Percentiles rank a stretch among this genome's conserved stretches.
Conservation (phyloP, 2,113 vertebrate species). For the Rhodinocichla rosea region DNA sequence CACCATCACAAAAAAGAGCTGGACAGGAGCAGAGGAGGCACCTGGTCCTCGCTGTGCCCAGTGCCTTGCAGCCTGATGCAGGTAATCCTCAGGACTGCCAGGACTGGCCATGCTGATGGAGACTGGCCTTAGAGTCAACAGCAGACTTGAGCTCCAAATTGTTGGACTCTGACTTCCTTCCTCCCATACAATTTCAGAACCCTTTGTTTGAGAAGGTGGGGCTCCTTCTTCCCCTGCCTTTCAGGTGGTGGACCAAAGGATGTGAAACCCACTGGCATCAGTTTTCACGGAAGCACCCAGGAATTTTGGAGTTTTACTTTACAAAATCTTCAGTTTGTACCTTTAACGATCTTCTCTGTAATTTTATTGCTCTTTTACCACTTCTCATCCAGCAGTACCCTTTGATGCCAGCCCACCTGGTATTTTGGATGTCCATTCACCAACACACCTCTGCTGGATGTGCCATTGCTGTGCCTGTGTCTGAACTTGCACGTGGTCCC, state of each 20-base stretch:
- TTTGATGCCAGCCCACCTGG: background rate
- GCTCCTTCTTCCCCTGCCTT: background rate
- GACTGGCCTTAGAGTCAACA: background rate
- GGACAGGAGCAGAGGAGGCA: background rate
- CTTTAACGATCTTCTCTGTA: background rate
- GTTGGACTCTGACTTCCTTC: background rate
- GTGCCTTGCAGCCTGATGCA: background rate
- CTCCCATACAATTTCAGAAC: background rate
- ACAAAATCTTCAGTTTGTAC: background rate
- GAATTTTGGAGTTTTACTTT: background rate
- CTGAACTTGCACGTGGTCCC: rapidly evolving
- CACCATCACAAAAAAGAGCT: background rate
- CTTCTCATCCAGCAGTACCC: background rate
- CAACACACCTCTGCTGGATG: rapidly evolving
- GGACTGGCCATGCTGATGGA: background rate
- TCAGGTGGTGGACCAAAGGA: background rate
- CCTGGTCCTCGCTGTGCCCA: rapidly evolving
- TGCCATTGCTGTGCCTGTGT: rapidly evolving
- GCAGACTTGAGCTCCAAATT: background rate
- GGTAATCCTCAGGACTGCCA: rapidly evolving
- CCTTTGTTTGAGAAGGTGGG: background rate
- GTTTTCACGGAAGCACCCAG: background rate
- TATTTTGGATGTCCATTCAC: background rate
- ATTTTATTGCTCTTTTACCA: background rate
- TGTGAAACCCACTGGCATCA: background rate